Percentiles rank a stretch among this genome's conserved stretches.
Conservation (phyloP, 2,888 invertebrate species). For the Drosophila borealis region DNA sequence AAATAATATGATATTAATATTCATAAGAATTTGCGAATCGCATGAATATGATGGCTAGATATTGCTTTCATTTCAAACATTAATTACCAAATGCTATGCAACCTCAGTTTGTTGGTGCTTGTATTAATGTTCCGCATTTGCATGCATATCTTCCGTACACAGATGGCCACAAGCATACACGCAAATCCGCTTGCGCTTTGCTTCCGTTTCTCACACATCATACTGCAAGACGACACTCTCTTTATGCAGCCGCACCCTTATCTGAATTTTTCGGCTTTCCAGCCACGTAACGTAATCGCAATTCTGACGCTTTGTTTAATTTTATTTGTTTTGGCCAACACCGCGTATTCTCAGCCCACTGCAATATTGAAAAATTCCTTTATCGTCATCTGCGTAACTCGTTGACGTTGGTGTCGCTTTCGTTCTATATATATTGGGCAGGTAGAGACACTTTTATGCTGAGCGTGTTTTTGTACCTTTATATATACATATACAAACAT, state of each 20-base stretch:
- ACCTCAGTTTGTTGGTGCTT: too few species aligned
- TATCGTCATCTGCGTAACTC: slow-evolving; percentile 58
- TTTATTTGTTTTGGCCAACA: slow-evolving; percentile 70
- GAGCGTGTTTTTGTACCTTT: too few species aligned
- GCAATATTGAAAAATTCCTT: slow-evolving; percentile 79
- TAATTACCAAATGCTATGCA: too few species aligned
- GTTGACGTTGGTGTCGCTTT: slow-evolving; percentile 19
- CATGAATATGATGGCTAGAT: too few species aligned
- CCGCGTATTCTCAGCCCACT: slow-evolving; percentile 68
- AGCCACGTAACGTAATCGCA: slow-evolving; percentile 33
- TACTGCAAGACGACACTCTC: slow-evolving; percentile 33
- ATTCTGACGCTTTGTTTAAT: slow-evolving; percentile 64
- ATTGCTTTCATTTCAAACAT: too few species aligned
- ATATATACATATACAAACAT: not conserved
- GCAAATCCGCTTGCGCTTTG: not conserved
- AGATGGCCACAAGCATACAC: not conserved
- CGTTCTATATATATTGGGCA: slow-evolving; percentile 9
- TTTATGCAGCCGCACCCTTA: slow-evolving; percentile 25
- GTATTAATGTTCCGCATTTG: too few species aligned
- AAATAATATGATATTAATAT: too few species aligned
- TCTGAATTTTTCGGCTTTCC: slow-evolving; percentile 2
- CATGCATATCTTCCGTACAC: not conserved
- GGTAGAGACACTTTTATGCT: too few species aligned
- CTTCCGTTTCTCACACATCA: slow-evolving; percentile 20
- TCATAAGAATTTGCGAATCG: too few species aligned